Conservation (phyloP, 2,113 vertebrate genomes). For the Misgurnus anguillicaudatus region DNA sequence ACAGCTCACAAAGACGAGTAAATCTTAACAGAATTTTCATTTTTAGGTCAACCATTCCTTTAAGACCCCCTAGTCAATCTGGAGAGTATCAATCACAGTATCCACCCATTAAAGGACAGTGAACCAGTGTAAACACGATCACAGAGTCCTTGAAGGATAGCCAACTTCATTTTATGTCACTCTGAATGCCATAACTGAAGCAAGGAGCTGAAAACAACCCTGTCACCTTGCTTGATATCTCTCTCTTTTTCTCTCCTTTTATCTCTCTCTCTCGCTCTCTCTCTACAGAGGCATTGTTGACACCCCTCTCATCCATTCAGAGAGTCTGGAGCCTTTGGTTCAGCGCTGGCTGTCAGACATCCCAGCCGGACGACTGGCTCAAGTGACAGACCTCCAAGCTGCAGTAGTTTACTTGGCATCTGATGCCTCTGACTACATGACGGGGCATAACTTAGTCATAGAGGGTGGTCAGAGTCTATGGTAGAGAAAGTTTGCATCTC, state of each 20-base stretch:
- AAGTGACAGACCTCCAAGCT: constrained; percentile 84
- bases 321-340: constrained; percentile 79
- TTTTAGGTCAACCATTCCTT: background rate
- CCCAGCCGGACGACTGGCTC: constrained; percentile 82
- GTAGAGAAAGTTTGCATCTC: constrained; percentile 70
- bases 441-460: constrained; percentile 90
- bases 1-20: too few relatives aligned
- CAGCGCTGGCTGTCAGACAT: constrained; percentile 81
- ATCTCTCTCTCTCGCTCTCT: constrained; percentile 45
- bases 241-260: constrained; percentile 39
- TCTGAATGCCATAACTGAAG: constrained; percentile 52
- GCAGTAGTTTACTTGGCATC: constrained; percentile 83
- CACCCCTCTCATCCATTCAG: constrained; percentile 82
- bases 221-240: constrained; percentile 70
- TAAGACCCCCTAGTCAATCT: background rate
- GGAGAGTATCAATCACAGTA: constrained; percentile 27
- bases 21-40: too few relatives aligned
- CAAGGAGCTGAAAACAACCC: constrained; percentile 65
- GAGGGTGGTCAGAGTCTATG: constrained; percentile 85
- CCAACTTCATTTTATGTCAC: constrained; percentile 75
- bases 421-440: constrained; percentile 83
- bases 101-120: constrained; percentile 45
- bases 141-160: constrained; percentile 66
- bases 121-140: constrained; percentile 63
- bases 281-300: constrained; percentile 83